Base-by-base conservation (phyloP, 2,797 vertebrate genomes). In the Parambassis ranga region DNA sequence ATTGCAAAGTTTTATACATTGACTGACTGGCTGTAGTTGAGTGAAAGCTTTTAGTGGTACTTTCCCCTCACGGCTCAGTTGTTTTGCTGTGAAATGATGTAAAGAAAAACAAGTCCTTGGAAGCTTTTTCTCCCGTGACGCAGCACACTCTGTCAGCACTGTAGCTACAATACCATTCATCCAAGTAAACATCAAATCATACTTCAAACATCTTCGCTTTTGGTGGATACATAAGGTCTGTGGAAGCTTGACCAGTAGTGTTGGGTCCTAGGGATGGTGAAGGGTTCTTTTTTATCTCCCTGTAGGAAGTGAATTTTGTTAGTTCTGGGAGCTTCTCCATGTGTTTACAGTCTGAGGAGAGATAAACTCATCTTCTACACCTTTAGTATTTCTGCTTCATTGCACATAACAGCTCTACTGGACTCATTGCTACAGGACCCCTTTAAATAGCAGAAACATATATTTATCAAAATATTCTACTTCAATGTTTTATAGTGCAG, bases 31-130 rank as follows among this genome's bases (percentile, higher is more conserved):
- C 51, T 69, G 31, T 19, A 48, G 52, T 64, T 51, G 44, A 55
- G 69, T 59, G 57, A 82, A 83, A 81, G 85, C 79, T 81, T 90
- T 87, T 80, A 82, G 79, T 57, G 50, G 20, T 53, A 28, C 58
- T 63, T 74, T 44, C 14, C 44, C 30, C 46, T 65, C 53, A 68
- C 36, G 77, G 59, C 55, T 84, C 68, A 61, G 49, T 71, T 79
- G 32, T 70, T 81, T 71, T 51, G 38, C 20, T 50, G 32, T 56
- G 47, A 71, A 72, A 70, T 15, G 30, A 33, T 72, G 58, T 64
- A 41, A 57, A 67, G 18, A 30, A 43, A 38, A 60, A 63, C 11
- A 30, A 30, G 23, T 32, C 26, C 26, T 41, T 7, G 27, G 22
- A 49, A 52, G 46, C 20, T 22, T 35, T 65, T 65, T 36, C 16